A percentile compares a stretch with the other conserved stretches of the same genome.
phyloP scores from a whole-genome alignment of 2,888 invertebrate species.

The Brachyopa scutellaris region DNA sequence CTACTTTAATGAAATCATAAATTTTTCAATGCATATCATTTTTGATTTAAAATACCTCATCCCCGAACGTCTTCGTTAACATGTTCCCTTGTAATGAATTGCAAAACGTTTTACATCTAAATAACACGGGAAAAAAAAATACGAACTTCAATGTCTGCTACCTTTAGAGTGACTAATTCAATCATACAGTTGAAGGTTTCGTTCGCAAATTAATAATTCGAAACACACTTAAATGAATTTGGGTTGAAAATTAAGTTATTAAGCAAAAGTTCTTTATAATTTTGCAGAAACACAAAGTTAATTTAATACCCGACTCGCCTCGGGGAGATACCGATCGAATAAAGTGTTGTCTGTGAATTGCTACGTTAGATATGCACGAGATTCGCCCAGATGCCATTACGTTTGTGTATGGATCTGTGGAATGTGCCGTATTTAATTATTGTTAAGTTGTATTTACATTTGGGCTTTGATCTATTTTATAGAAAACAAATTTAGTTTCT shows the following conservation, averaged over 20 bases:
- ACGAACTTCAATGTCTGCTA: too few species aligned
- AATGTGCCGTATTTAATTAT: background rate
- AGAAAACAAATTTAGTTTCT: too few species aligned
- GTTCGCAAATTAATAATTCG: slow-evolving; percentile 25
- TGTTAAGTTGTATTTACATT: background rate
- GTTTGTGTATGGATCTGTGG: too few species aligned
- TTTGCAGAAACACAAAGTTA: background rate
- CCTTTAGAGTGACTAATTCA: slow-evolving; percentile 30
- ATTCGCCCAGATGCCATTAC: background rate
- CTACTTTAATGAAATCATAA: too few species aligned
- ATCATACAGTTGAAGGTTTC: slow-evolving; percentile 1
- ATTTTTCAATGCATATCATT: too few species aligned
- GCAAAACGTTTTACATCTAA: too few species aligned
- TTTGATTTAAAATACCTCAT: too few species aligned
- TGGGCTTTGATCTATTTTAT: background rate
- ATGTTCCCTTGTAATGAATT: too few species aligned
- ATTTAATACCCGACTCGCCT: background rate
- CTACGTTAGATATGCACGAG: background rate
- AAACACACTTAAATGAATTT: slow-evolving; percentile 25
- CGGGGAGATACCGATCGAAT: background rate
- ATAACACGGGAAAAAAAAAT: too few species aligned
- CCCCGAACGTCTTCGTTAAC: too few species aligned
- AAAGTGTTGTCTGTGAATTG: background rate
- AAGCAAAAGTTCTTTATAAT: background rate
- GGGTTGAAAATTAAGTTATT: slow-evolving; percentile 6